phyloP scores from a whole-genome alignment of 2,888 invertebrate genomes.

The Mythimna albipuncta region DNA sequence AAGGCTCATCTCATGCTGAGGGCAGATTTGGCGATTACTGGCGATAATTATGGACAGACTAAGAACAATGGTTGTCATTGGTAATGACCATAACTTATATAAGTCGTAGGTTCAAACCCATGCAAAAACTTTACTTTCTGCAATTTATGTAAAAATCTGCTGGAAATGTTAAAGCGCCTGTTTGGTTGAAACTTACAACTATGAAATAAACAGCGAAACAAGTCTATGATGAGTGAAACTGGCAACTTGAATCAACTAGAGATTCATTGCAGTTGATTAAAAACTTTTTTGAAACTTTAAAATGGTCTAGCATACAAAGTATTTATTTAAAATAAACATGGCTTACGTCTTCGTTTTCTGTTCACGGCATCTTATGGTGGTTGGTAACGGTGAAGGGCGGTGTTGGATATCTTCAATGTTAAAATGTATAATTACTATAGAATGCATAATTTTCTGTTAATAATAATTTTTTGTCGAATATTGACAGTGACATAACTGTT shows the following conservation, averaged over 20 bases:
- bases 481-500: neutral
- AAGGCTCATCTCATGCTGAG: too few relatives aligned
- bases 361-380: constrained; percentile 30
- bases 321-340: neutral
- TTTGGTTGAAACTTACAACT: neutral
- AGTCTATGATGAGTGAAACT: neutral
- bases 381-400: constrained; percentile 43
- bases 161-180: neutral
- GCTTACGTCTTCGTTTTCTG: constrained; percentile 24
- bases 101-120: too few relatives aligned
- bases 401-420: constrained; percentile 28
- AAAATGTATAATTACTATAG: neutral
- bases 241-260: too few relatives aligned
- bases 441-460: neutral
- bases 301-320: constrained; percentile 42
- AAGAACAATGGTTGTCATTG: too few relatives aligned
- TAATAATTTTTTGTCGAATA: neutral
- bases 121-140: too few relatives aligned
- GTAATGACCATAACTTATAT: too few relatives aligned
- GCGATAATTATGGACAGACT: too few relatives aligned
- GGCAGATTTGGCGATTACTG: too few relatives aligned
- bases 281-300: neutral
- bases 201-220: neutral
- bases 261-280: neutral
- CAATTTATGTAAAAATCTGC: neutral